These are phyloP conservation scores for Charina bottae DNA, from an alignment of 2,113 vertebrate genomes.

Conservation along the genomic window DNA sequence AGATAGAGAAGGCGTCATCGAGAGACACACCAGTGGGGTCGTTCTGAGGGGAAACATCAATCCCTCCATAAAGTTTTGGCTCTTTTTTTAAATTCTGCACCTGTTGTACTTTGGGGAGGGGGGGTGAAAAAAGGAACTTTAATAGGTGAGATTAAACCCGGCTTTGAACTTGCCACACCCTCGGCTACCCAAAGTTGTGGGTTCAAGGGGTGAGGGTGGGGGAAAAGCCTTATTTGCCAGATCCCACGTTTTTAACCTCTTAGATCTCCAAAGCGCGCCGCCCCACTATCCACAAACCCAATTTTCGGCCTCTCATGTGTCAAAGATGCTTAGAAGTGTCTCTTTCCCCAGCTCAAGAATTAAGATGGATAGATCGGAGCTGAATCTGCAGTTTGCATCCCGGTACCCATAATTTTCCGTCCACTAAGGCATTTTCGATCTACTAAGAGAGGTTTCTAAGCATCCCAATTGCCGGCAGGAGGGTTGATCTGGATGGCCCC, in stretches of 20 bases:
- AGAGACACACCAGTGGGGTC: background rate
- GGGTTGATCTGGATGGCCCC: background rate
- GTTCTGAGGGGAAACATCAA: background rate
- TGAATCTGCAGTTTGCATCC: background rate
- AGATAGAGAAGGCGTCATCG: background rate
- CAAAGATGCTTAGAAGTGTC: background rate
- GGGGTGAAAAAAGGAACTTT: background rate
- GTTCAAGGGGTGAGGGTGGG: background rate
- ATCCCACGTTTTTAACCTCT: no score
- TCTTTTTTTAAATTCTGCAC: background rate
- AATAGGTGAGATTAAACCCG: background rate
- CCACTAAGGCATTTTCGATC: background rate
- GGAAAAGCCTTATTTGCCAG: background rate
- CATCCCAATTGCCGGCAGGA: background rate
- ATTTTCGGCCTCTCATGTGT: background rate
- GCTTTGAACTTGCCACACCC: no score
- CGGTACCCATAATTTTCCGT: no score
- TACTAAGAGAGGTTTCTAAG: background rate
- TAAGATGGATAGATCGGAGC: background rate
- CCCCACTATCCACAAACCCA: background rate
- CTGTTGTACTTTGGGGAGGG: background rate
- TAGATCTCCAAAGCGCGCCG: background rate
- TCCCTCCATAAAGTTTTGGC: conserved; percentile 17
- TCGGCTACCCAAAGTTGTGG: no score
- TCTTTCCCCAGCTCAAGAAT: background rate